These are phyloP conservation scores for Rhinophrynus dorsalis DNA, from an alignment of 2,797 vertebrate genomes.

Conservation along the genomic window DNA sequence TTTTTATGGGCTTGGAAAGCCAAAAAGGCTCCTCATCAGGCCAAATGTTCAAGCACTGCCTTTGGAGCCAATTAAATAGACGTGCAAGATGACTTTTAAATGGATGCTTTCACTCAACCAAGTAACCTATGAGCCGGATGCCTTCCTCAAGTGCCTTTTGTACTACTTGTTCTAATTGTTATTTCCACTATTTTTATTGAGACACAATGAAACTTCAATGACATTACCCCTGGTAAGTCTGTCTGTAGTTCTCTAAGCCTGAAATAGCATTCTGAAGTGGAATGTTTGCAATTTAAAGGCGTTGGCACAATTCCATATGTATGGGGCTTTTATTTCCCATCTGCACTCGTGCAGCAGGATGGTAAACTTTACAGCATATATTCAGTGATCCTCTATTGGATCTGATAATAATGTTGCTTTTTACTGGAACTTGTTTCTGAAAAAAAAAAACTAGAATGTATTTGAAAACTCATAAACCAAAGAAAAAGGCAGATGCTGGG, in stretches of 20 bases:
- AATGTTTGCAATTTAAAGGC: constrained; percentile 22
- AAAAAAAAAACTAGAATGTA: constrained; percentile 19
- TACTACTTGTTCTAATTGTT: constrained; percentile 51
- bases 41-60: constrained; percentile 60
- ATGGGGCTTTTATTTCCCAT: constrained; percentile 43
- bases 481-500: not conserved
- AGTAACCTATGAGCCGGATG: constrained; percentile 56
- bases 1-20: constrained; percentile 65
- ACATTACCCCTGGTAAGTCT: not conserved
- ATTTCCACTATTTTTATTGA: constrained; percentile 52
- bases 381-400: constrained; percentile 36
- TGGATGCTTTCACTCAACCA: constrained; percentile 59
- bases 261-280: constrained; percentile 8
- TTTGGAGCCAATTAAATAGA: constrained; percentile 63
- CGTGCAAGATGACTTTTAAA: constrained; percentile 63
- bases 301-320: constrained; percentile 35
- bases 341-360: constrained; percentile 26
- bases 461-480: constrained; percentile 31
- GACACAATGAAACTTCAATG: constrained; percentile 49
- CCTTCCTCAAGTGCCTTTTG: constrained; percentile 54
- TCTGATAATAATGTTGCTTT: constrained; percentile 27
- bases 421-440: constrained; percentile 16
- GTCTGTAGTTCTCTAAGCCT: constrained; percentile 14
- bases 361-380: constrained; percentile 36
- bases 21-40: constrained; percentile 63